Conservation (phyloP, 92 coral and sea anemone species). For the Chrysogorgia sp. region DNA sequence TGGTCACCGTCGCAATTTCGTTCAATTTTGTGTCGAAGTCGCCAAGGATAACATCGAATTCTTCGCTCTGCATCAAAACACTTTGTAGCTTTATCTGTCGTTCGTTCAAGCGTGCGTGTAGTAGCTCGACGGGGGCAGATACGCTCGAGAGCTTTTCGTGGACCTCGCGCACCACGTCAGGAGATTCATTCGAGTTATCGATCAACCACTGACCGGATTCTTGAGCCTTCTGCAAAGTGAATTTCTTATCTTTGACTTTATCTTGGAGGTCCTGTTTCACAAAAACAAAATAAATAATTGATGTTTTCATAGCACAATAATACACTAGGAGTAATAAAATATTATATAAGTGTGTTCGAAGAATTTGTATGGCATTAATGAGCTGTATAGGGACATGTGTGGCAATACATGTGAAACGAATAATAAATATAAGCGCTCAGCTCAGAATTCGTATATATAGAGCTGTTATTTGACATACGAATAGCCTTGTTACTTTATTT, state of each 20-base stretch:
- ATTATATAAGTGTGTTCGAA: too few species aligned
- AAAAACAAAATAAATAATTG: too few species aligned
- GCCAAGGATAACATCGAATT: slow-evolving; percentile 69
- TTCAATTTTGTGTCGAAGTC: slow-evolving; percentile 1
- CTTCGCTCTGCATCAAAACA: slow-evolving; percentile 88
- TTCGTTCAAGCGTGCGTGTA: slow-evolving; percentile 83
- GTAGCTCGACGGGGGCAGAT: slow-evolving; percentile 77
- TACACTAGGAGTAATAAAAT: too few species aligned
- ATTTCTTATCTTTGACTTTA: slow-evolving; percentile 74
- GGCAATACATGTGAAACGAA: too few species aligned
- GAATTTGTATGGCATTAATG: too few species aligned
- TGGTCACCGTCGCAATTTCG: slow-evolving; percentile 28
- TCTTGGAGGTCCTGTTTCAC: slow-evolving; percentile 71
- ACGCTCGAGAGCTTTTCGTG: slow-evolving; percentile 86
- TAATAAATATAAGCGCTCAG: too few species aligned
- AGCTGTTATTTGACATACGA: too few species aligned
- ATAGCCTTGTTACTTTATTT: too few species aligned
- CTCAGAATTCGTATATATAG: too few species aligned
- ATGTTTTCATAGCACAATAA: too few species aligned
- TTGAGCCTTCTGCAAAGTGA: slow-evolving; percentile 70
- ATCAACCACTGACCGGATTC: slow-evolving; percentile 88
- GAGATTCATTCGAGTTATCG: slow-evolving; percentile 78
- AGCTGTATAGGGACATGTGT: too few species aligned
- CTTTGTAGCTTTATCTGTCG: slow-evolving; percentile 93
- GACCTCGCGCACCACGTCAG: slow-evolving; percentile 89